Evolutionary conservation across 2,888 invertebrate genomes (phyloP).

Genomic region (Clivina fossor): DNA sequence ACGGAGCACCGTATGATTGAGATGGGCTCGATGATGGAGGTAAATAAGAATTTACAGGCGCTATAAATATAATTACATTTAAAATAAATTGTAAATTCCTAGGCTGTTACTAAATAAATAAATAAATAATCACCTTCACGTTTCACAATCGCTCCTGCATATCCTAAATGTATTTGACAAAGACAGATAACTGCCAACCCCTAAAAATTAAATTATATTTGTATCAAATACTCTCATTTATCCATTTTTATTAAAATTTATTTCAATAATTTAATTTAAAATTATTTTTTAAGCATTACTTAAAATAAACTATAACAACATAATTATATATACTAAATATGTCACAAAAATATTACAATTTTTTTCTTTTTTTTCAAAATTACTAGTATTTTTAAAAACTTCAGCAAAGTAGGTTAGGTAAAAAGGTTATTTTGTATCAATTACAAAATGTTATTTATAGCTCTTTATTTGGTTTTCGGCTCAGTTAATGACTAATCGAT

Average conservation of each 20-base stretch:
- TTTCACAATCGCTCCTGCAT: slow-evolving; percentile 45
- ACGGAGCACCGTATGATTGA: slow-evolving; percentile 42
- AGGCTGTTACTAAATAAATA: neutral
- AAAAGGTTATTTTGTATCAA: too few relatives aligned
- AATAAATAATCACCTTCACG: slow-evolving; percentile 47
- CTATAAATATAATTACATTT: slow-evolving; percentile 11
- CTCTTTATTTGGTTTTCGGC: too few relatives aligned
- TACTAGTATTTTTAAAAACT: too few relatives aligned
- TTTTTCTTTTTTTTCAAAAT: too few relatives aligned
- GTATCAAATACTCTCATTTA: neutral
- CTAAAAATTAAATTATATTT: slow-evolving; percentile 35
- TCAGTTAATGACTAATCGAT: too few relatives aligned
- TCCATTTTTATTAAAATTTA: too few relatives aligned
- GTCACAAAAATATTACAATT: too few relatives aligned
- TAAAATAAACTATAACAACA: too few relatives aligned
- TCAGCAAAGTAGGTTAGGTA: too few relatives aligned
- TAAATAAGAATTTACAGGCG: slow-evolving; percentile 41
- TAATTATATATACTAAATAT: too few relatives aligned
- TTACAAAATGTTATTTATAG: too few relatives aligned
- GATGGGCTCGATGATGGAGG: slow-evolving; percentile 44
- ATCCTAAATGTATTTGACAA: slow-evolving; percentile 38
- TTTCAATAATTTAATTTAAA: slow-evolving; percentile 2
- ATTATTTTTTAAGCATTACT: slow-evolving; percentile 1
- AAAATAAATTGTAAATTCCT: neutral
- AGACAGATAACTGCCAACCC: slow-evolving; percentile 45